Evolutionary conservation across 1,140 invertebrate genomes (phyloP), one percentile per base, ranked within the genome.

Genomic region (Anastrepha obliqua): DNA sequence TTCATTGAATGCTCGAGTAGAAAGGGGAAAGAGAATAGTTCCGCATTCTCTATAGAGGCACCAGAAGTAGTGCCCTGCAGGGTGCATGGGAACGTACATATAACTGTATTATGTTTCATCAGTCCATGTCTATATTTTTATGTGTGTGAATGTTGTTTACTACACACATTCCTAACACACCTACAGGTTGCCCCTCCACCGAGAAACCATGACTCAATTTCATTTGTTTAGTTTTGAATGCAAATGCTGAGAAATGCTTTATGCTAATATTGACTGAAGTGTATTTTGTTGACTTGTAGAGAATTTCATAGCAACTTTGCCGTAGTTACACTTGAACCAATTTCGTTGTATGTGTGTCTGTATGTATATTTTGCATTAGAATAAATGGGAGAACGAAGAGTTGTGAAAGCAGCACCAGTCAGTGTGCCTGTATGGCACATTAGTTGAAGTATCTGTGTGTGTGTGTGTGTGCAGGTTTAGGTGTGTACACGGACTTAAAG

Each of bases 171-270:
- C 13, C 67, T 39, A 67, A 15, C 2, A 9, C 8, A 42, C 29
- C 29, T 29, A 29, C 29, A 29, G 29, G 29, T 29, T 29, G 29
- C 51, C 51, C 51, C 51, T 47, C 42, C 17, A 13, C 13, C 6
- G 39, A 44, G 44, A n/a, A 6, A 13, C 67, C 42, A 74, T 15
- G 67, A 47, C 67, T 74, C 67, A 74, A 47, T 74, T 47, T 74
- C 42, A 74, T n/a, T 47, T 74, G 67, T 74, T 74, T 15, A 47
- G 13, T 13, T 74, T 74, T 42, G 39, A 74, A 74, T 47, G 67
- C 42, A 47, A 74, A 74, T 47, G 15, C 15, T 47, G 67, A 17
- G 39, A 47, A 74, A 74, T 47, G 67, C 4, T 74, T 74, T 74
- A 74, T 44, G 67, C 67, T 74, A 74, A 74, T 74, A 47, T 47